These are phyloP conservation scores for Electrophaes corylata DNA, from an alignment of 2,888 invertebrate genomes.

Conservation along the genomic window DNA sequence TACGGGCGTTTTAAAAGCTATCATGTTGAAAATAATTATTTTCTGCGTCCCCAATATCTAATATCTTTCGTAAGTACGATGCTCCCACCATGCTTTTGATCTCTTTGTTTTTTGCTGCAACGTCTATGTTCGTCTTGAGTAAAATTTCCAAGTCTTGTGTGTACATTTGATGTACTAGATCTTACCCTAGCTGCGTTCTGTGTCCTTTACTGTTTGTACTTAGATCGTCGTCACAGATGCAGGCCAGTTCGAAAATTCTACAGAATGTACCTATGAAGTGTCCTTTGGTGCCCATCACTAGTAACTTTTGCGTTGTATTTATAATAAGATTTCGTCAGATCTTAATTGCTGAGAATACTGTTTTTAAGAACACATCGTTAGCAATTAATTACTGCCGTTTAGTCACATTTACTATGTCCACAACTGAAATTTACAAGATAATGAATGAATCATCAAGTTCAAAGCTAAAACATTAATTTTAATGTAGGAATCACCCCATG, in stretches of 20 bases:
- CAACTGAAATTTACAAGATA: neutral
- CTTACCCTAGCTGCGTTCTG: neutral
- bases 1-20: too few relatives aligned
- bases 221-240: neutral
- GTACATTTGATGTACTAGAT: neutral
- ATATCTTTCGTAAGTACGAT: too few relatives aligned
- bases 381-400: neutral
- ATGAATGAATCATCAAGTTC: neutral
- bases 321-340: neutral
- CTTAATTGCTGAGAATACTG: neutral
- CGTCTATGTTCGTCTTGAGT: too few relatives aligned
- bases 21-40: too few relatives aligned
- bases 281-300: neutral
- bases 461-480: neutral
- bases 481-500: constrained; percentile 4
- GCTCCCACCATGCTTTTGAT: too few relatives aligned
- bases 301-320: neutral
- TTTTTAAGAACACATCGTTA: neutral
- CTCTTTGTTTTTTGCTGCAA: too few relatives aligned
- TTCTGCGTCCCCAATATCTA: too few relatives aligned
- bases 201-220: neutral
- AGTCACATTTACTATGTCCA: neutral
- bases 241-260: neutral
- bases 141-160: too few relatives aligned
- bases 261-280: too few relatives aligned